Conservation (phyloP, 2,797 vertebrate genomes). For the Enteromius mattozi region DNA sequence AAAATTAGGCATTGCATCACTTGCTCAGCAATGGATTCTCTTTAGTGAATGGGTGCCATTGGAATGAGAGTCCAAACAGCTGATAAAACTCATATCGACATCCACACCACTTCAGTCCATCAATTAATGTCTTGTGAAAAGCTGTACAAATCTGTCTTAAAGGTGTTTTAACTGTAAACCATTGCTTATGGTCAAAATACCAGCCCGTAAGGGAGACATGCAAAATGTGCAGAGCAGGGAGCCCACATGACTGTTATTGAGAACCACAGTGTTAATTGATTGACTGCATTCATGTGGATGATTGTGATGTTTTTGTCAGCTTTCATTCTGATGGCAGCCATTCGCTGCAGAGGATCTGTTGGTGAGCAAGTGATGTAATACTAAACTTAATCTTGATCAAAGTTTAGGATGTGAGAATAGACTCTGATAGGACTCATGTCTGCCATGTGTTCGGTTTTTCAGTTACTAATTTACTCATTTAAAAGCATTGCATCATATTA, state of each 20-base stretch:
- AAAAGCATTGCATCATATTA: neutral
- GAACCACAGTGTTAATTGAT: neutral
- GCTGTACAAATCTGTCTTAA: neutral
- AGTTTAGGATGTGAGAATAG: neutral
- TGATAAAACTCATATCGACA: neutral
- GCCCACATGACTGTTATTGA: neutral
- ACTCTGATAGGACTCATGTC: neutral
- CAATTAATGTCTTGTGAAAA: neutral
- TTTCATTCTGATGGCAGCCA: neutral
- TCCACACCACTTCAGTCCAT: neutral
- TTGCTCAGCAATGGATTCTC: neutral
- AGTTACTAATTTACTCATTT: neutral
- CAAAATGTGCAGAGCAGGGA: neutral
- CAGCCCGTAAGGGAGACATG: neutral
- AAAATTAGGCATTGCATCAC: neutral
- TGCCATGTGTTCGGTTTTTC: constrained; percentile 6
- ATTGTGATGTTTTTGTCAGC: neutral
- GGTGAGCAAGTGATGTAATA: neutral
- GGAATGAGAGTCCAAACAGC: neutral
- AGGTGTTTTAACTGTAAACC: neutral
- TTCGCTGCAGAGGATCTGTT: neutral
- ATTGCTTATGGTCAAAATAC: neutral
- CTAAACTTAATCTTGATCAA: neutral
- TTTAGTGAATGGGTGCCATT: neutral
- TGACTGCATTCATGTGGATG: neutral